Evolutionary conservation across 2,797 vertebrate species (phyloP).

Genomic region (Sebastolobus altivelis): DNA sequence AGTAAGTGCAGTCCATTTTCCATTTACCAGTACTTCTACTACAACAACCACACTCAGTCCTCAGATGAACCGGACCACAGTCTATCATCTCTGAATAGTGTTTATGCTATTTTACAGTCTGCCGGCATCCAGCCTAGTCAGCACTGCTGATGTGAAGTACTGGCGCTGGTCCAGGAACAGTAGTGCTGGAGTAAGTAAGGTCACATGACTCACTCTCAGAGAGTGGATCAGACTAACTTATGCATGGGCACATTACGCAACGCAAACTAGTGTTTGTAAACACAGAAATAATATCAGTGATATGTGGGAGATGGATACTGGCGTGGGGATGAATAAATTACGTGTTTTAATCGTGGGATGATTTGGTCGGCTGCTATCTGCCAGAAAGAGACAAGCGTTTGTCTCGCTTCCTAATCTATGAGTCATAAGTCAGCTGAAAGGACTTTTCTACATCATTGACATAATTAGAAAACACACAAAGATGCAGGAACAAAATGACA

Average conservation of each 20-base stretch:
- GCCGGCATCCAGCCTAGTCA: constrained; percentile 40
- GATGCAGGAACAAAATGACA: neutral
- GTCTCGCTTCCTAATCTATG: constrained; percentile 36
- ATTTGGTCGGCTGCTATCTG: constrained; percentile 19
- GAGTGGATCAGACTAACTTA: constrained; percentile 12
- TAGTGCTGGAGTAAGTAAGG: constrained; percentile 13
- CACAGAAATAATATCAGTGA: neutral
- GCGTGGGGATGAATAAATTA: constrained; percentile 6
- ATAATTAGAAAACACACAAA: neutral
- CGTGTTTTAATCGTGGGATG: constrained; percentile 22
- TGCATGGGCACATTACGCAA: constrained; percentile 26
- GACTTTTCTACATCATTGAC: neutral
- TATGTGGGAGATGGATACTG: neutral
- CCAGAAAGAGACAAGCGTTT: constrained; percentile 20
- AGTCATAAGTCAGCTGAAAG: constrained; percentile 19
- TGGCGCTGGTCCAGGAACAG: constrained; percentile 48
- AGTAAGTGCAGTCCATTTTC: neutral
- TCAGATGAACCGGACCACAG: constrained; percentile 6
- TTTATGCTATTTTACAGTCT: constrained; percentile 32
- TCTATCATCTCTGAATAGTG: constrained; percentile 17
- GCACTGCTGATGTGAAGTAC: constrained; percentile 19
- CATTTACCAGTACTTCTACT: constrained; percentile 10
- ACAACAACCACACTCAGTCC: neutral
- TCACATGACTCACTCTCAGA: constrained; percentile 56
- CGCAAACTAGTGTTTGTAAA: constrained; percentile 29